Conservation (phyloP, 2,113 vertebrate species). For the Tichodroma muraria region DNA sequence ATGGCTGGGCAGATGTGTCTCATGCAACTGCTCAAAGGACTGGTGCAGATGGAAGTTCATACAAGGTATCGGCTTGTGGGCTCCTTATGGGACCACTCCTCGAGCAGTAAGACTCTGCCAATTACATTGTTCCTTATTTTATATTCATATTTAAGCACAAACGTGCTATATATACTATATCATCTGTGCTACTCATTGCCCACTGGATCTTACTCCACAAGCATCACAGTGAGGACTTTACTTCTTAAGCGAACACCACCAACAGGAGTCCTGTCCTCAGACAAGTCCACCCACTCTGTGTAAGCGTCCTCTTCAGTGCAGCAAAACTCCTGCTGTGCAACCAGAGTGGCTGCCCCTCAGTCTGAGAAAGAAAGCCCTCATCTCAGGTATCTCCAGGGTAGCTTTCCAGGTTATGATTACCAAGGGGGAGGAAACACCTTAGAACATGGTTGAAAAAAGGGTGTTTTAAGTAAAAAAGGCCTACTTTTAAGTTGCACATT, state of each 20-base stretch:
- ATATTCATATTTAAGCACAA: not conserved
- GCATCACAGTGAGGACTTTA: not conserved
- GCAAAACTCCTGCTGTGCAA: not conserved
- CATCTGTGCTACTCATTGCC: not conserved
- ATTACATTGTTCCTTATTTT: not conserved
- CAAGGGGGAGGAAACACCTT: not conserved
- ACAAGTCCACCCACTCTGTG: not conserved
- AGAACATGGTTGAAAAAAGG: not conserved
- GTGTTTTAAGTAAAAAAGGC: not conserved
- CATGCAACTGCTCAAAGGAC: not conserved
- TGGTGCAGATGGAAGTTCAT: not conserved
- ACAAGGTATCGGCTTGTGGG: not conserved
- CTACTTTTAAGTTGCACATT: not conserved
- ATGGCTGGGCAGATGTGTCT: not conserved
- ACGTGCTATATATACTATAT: accelerated
- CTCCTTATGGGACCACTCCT: not conserved
- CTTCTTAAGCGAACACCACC: not conserved
- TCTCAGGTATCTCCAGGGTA: not conserved
- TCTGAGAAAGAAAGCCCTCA: not conserved
- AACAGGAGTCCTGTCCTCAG: not conserved
- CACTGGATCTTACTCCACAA: not conserved
- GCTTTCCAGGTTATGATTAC: not conserved
- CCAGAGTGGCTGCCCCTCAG: not conserved
- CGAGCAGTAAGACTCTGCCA: not conserved
- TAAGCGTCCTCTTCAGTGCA: not conserved